phyloP scores from a whole-genome alignment of 2,797 vertebrate species.

The Staurois parvus region DNA sequence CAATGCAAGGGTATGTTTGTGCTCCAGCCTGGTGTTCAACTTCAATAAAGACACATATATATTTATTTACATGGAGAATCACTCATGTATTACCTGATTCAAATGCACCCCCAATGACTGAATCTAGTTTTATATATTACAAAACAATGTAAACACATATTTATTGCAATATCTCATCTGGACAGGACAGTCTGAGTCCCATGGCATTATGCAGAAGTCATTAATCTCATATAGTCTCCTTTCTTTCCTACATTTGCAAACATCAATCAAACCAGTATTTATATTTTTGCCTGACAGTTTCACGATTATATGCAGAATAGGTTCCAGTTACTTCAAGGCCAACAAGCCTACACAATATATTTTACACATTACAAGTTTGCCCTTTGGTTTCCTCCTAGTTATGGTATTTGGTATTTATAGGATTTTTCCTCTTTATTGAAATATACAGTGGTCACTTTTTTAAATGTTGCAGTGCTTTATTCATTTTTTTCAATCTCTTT shows the following conservation, averaged over 20 bases:
- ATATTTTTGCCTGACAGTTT: constrained; percentile 18
- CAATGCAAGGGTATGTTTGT: too few relatives aligned
- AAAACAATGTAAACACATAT: background rate
- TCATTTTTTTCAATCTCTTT: too few relatives aligned
- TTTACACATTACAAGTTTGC: background rate
- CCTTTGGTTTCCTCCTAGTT: background rate
- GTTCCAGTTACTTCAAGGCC: constrained; percentile 10
- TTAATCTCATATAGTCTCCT: background rate
- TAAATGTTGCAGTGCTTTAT: too few relatives aligned
- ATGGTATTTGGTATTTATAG: constrained; percentile 1
- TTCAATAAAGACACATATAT: too few relatives aligned
- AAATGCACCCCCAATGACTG: background rate
- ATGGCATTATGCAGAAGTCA: background rate
- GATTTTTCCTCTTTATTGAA: background rate
- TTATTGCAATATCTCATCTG: background rate
- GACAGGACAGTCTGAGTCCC: background rate
- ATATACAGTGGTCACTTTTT: too few relatives aligned
- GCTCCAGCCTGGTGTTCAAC: too few relatives aligned
- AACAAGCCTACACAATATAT: background rate
- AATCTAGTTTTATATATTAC: background rate
- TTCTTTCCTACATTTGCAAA: constrained; percentile 12
- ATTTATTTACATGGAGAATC: too few relatives aligned
- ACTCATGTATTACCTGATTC: background rate
- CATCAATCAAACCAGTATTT: constrained; percentile 26
- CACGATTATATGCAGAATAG: constrained; percentile 21